phyloP scores from a whole-genome alignment of 1,140 invertebrate species.

The Neodiprion fabricii region DNA sequence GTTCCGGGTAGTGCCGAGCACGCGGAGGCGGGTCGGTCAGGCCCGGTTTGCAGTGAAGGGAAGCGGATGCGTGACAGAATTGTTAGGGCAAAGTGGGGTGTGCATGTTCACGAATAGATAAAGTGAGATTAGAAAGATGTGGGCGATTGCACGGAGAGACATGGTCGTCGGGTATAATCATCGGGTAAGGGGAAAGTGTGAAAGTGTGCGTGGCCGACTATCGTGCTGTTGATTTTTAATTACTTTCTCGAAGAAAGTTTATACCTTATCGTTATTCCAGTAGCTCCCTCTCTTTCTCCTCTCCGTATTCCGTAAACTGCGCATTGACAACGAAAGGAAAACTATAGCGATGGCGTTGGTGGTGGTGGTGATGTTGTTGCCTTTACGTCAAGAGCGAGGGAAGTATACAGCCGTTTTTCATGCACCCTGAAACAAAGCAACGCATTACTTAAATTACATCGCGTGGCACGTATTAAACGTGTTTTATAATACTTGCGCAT shows the following conservation, averaged over 20 bases:
- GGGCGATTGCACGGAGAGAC: slow-evolving; percentile 30
- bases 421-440: no score
- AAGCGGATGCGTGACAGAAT: slow-evolving; percentile 51
- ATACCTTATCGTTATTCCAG: slow-evolving; percentile 32
- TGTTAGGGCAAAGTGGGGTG: slow-evolving; percentile 55
- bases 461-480: no score
- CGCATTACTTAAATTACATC: no score
- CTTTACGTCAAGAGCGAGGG: no score
- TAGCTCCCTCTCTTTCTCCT: slow-evolving; percentile 7
- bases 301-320: not conserved
- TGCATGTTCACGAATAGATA: slow-evolving; percentile 46
- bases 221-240: slow-evolving; percentile 47
- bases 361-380: no score
- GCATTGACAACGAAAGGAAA: not conserved
- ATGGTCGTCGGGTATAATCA: slow-evolving; percentile 29
- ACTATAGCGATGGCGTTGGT: not conserved
- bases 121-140: slow-evolving; percentile 49
- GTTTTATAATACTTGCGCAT: no score
- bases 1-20: not conserved
- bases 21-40: slow-evolving; percentile 18
- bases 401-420: no score
- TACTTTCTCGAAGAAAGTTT: slow-evolving; percentile 37
- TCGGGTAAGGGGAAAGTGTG: not conserved
- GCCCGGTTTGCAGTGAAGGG: slow-evolving; percentile 17
- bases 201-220: slow-evolving; percentile 31